Evolutionary conservation across 2,888 invertebrate species (phyloP).

Genomic region (Epinotia ramella): DNA sequence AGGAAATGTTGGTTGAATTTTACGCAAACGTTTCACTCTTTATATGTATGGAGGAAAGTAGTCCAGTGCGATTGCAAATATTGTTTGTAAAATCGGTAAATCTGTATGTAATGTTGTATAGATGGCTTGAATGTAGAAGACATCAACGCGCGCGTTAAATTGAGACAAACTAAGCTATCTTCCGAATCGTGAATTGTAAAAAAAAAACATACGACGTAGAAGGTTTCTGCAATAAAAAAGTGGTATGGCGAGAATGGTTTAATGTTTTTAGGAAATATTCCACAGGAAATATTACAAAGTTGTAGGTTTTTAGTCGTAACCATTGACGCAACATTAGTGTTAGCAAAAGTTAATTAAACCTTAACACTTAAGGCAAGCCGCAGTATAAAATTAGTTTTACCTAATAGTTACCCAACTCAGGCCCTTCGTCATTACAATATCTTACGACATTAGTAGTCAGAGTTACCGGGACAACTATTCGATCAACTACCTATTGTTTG

Average conservation of each 20-base stretch:
- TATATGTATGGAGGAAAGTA: conserved; percentile 16
- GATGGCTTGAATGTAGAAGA: background rate
- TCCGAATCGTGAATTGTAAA: no score
- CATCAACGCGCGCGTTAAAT: conserved; percentile 22
- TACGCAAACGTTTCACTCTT: conserved; percentile 14
- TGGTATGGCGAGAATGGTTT: background rate
- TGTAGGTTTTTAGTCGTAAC: conserved; percentile 12
- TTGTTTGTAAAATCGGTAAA: background rate
- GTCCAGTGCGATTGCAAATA: background rate
- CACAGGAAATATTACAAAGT: background rate
- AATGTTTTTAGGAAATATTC: background rate
- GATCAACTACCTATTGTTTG: background rate
- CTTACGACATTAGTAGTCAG: conserved; percentile 36
- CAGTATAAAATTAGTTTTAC: conserved; percentile 53
- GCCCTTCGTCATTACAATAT: conserved; percentile 21
- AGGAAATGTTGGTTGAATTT: conserved; percentile 35
- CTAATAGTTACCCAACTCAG: conserved; percentile 54
- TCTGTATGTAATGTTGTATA: background rate
- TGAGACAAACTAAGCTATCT: background rate
- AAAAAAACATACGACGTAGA: no score
- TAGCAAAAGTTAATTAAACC: conserved; percentile 27
- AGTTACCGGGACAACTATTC: background rate
- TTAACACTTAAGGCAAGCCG: conserved; percentile 46
- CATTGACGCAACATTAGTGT: conserved; percentile 23
- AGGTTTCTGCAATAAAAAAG: no score